Conservation (phyloP, 2,113 vertebrate genomes). For the Argyrosomus japonicus region DNA sequence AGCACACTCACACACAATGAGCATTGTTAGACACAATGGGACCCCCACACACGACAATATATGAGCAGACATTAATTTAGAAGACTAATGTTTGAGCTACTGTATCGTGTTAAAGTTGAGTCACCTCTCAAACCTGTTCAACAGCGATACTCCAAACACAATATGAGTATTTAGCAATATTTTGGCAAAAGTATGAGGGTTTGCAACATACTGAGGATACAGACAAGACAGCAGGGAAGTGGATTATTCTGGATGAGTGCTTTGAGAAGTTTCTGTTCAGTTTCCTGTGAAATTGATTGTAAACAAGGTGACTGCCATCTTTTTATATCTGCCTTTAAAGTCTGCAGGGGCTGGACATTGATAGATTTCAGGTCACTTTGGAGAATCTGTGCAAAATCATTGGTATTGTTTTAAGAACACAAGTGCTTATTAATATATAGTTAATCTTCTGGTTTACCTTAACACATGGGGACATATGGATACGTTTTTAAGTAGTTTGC, state of each 20-base stretch:
- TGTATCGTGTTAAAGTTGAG: constrained; percentile 16
- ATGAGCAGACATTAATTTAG: constrained; percentile 42
- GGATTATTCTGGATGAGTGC: constrained; percentile 14
- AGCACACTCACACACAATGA: constrained; percentile 55
- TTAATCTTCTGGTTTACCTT: background rate
- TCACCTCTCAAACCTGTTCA: constrained; percentile 27
- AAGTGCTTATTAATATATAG: background rate
- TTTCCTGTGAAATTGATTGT: no score
- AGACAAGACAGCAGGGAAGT: background rate
- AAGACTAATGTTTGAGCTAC: constrained; percentile 53
- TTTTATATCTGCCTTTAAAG: no score
- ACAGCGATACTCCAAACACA: background rate
- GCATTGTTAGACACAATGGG: constrained; percentile 56
- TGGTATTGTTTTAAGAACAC: background rate
- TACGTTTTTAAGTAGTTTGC: background rate
- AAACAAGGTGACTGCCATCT: no score
- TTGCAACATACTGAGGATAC: background rate
- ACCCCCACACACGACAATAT: constrained; percentile 11
- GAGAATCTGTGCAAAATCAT: background rate
- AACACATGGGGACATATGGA: background rate
- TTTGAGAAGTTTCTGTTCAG: constrained; percentile 26
- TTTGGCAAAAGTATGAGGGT: constrained; percentile 12
- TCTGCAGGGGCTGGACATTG: background rate
- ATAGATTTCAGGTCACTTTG: background rate
- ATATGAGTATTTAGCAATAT: background rate